Base-by-base conservation (phyloP, 1,140 invertebrate genomes). In the Archivesica marissinica region DNA sequence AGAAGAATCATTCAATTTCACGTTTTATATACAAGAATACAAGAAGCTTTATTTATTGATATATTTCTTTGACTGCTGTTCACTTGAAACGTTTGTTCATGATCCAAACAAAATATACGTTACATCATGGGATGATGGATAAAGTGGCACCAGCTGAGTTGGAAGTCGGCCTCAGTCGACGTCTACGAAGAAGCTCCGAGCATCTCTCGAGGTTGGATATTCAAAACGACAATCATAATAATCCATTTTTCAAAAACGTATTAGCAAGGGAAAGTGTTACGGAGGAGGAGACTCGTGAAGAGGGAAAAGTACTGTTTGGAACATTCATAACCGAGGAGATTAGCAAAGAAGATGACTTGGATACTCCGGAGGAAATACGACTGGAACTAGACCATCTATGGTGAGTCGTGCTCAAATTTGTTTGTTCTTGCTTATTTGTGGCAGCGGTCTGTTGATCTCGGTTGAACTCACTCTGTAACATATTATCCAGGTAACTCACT, bases 101-200 rank as follows among this genome's bases (percentile, higher is more conserved):
- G n/a, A n/a, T n/a, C n/a, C n/a, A n/a, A n/a, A n/a, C n/a, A n/a
- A n/a, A 35, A 35, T 25, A 2, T 3, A 25, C 38, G 7, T 64
- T 33, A 64, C 38, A 72, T 50, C 41, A 72, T 72, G 68, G 68
- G 68, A 72, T 72, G 25, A 72, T 72, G 68, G 68, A 41, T 52
- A 20, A 7, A 1, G 39, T 47, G 28, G 41, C 39, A 30, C 28
- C 28, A 23, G 6, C 66, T 13, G 28, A 47, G n/a, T 15, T 28
- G 35, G 20, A 15, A 6, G 9, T 9, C 15, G 33, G 15, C 9
- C 11, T 2, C 2, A 6, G 33, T 68, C 3, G 1, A 23, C 47
- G 74, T 11, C 52, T 59, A 0, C 2, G 74, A 7, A 17, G 52
- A 38, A 38, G 17, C 3, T 76, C 74, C 0, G 17, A 33, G 17